phyloP scores from a whole-genome alignment of 2,113 vertebrate genomes.

The Manacus vitellinus region DNA sequence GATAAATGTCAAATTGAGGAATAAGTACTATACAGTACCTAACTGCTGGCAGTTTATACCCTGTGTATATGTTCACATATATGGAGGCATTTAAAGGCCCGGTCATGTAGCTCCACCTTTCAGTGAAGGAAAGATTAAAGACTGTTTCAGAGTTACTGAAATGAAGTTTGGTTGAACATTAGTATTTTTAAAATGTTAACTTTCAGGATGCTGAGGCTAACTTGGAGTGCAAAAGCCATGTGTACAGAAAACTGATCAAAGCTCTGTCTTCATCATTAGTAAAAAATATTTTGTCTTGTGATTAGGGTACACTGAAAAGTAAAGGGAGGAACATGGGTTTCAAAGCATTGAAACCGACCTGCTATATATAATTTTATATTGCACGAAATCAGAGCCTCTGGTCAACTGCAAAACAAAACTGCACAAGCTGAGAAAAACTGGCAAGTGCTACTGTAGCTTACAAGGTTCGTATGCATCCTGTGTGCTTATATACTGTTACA shows the following conservation, averaged over 20 bases:
- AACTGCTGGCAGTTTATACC: not conserved
- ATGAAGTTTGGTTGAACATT: conserved; percentile 21
- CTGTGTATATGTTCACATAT: not conserved
- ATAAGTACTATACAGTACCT: not conserved
- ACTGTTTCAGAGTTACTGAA: not conserved
- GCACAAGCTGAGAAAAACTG: conserved; percentile 22
- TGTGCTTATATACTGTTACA: conserved; percentile 17
- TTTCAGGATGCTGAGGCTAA: conserved; percentile 13
- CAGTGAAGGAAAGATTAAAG: not conserved
- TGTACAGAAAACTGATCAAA: conserved; percentile 39
- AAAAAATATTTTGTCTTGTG: conserved; percentile 16
- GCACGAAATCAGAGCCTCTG: not conserved
- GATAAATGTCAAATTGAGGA: not conserved
- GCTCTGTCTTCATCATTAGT: conserved; percentile 1
- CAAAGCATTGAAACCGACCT: not conserved
- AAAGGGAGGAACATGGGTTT: not conserved
- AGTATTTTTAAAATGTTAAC: conserved; percentile 3
- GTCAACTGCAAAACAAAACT: conserved; percentile 17
- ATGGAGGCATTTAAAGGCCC: not conserved
- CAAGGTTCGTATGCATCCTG: not conserved
- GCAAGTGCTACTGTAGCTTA: conserved; percentile 17
- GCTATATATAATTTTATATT: not conserved
- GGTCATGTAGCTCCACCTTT: not conserved
- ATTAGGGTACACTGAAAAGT: not conserved
- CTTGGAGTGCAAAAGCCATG: not conserved